These are phyloP conservation scores for Amblyopsis rosae DNA, from an alignment of 2,113 vertebrate species.

Conservation along the genomic window DNA sequence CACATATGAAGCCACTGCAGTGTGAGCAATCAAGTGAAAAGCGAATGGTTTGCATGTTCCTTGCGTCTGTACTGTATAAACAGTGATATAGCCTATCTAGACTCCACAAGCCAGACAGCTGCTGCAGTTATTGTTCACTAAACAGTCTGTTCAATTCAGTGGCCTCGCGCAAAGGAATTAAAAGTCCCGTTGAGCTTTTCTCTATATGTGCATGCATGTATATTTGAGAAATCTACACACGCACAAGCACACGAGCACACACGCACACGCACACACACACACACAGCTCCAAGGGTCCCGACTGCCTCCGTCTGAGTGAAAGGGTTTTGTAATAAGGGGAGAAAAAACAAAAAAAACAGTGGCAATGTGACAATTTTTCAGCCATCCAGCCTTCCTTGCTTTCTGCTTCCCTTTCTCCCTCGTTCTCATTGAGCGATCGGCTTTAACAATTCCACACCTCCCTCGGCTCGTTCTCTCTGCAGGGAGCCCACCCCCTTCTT, in stretches of 20 bases:
- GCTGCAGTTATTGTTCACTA: background rate
- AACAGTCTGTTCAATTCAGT: slow-evolving; percentile 6
- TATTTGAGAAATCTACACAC: background rate
- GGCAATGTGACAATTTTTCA: slow-evolving; percentile 51
- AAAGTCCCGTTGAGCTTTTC: slow-evolving; percentile 29
- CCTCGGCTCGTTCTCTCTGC: slow-evolving; percentile 68
- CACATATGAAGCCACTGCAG: too few relatives aligned
- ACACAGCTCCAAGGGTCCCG: slow-evolving; percentile 32
- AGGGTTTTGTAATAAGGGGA: slow-evolving; percentile 7
- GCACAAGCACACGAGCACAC: slow-evolving; percentile 20
- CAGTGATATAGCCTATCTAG: too few relatives aligned
- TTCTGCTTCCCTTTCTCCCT: background rate
- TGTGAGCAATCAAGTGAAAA: too few relatives aligned
- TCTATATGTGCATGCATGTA: slow-evolving; percentile 10
- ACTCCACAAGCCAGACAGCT: background rate
- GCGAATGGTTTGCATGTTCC: too few relatives aligned
- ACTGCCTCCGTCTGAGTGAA: slow-evolving; percentile 33
- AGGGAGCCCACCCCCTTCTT: slow-evolving; percentile 68
- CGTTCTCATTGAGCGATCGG: slow-evolving; percentile 47
- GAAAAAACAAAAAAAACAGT: slow-evolving; percentile 48
- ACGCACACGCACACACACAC: slow-evolving; percentile 26
- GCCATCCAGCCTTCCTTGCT: slow-evolving; percentile 37
- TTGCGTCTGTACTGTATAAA: too few relatives aligned
- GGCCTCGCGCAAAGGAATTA: slow-evolving; percentile 15
- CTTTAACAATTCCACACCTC: slow-evolving; percentile 73